A percentile compares a stretch with the other conserved stretches of the same genome.
phyloP scores from a whole-genome alignment of 1,140 invertebrate species.

The Lepidurus packardi region DNA sequence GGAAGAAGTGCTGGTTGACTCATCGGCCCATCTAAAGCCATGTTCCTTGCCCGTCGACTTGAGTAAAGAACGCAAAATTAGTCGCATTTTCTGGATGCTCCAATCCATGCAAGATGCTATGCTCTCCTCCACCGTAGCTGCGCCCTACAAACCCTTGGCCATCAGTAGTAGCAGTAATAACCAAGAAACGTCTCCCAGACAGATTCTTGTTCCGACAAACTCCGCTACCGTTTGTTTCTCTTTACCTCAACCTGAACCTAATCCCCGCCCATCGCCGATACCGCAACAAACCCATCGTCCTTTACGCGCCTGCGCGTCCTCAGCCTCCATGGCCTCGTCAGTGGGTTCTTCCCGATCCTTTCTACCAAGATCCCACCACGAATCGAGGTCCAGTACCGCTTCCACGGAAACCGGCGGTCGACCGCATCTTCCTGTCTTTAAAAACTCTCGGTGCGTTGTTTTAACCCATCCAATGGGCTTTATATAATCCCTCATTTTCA shows the following conservation, averaged over 20 bases:
- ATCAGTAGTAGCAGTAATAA: neutral
- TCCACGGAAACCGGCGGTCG: neutral
- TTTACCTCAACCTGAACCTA: neutral
- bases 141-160: neutral
- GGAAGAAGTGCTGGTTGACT: constrained; percentile 15
- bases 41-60: neutral
- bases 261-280: neutral
- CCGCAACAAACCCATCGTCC: neutral
- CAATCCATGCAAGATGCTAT: constrained; percentile 33
- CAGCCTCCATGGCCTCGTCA: neutral
- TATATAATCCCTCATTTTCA: too few relatives aligned
- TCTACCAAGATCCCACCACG: neutral
- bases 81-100: constrained; percentile 30
- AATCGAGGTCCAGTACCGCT: neutral
- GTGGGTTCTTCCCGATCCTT: neutral
- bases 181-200: neutral
- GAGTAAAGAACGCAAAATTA: constrained; percentile 31
- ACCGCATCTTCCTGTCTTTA: constrained; percentile 6
- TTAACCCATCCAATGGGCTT: neutral
- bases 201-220: neutral
- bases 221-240: neutral
- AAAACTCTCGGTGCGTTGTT: constrained; percentile 1
- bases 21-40: neutral
- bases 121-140: neutral
- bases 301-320: neutral